Base-by-base conservation (phyloP, 2,113 vertebrate species). In the Malurus elegans region DNA sequence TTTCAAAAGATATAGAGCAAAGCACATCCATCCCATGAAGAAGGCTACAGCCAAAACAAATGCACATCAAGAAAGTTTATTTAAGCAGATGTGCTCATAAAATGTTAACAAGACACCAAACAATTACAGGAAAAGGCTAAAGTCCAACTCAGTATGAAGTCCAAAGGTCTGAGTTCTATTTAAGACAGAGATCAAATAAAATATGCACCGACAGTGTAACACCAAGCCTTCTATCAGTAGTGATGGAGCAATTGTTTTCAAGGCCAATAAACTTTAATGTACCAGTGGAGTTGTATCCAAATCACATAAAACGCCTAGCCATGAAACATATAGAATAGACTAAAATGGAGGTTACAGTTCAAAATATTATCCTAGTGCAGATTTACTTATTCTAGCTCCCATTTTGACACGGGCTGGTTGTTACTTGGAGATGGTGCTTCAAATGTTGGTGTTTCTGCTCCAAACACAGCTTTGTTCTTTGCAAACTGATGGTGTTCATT, bases 41-140 rank as follows among this genome's bases (percentile, higher is more conserved):
- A 70, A 85, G 14, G 85, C 85, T 57, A 62, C 57, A 65, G 86
- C 92, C 96, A 88, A 97, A 95, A 95, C 79, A 96, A 98, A 96
- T 87, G 92, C 94, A 81, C 86, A 92, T 96, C 96, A 93, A 92
- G 90, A 96, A 88, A 92, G 90, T 91, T 95, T 94, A 95, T 96
- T 97, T 97, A 98, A 97, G 95, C 94, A 97, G 97, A 98, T 97
- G 95, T 67, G 45, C 95, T 97, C 96, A 97, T 98, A 98, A 98
- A 98, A 97, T 96, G 96, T 97, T 98, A 97, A 98, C 97, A 94
- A 97, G 97, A 97, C 93, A 97, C 85, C 88, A 94, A 96, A 95
- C 97, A 96, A 97, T 97, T 97, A 93, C 95, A 97, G 97, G 96
- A 98, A 97, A 96, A 95, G 92, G 95, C 67, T 94, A 69, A 95